phyloP scores from a whole-genome alignment of 2,888 invertebrate species.

The Sipha maydis region DNA sequence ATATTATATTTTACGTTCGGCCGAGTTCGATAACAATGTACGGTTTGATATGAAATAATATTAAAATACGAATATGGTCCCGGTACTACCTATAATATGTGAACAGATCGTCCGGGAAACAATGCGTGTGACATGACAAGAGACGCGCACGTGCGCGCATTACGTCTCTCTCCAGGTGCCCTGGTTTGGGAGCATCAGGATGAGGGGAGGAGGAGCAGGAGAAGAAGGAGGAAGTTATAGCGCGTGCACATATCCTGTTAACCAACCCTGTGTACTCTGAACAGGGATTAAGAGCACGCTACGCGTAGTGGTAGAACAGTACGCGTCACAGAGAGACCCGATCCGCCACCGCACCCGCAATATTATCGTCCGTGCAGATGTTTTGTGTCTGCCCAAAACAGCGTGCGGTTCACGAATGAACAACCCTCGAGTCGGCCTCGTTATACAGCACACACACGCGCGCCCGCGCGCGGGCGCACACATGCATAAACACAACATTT shows the following conservation, averaged over 20 bases:
- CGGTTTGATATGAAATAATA: too few relatives aligned
- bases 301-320: too few relatives aligned
- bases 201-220: not conserved
- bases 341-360: not conserved
- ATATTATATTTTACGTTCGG: too few relatives aligned
- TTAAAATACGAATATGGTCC: too few relatives aligned
- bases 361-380: slow-evolving; percentile 1
- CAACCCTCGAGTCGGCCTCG: slow-evolving; percentile 18
- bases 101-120: not conserved
- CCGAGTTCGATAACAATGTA: too few relatives aligned
- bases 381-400: slow-evolving; percentile 35
- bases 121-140: slow-evolving; percentile 12
- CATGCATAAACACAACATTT: too few relatives aligned
- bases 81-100: too few relatives aligned
- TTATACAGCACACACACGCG: not conserved
- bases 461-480: too few relatives aligned
- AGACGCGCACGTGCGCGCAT: slow-evolving; percentile 11
- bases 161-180: not conserved
- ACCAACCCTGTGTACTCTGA: not conserved
- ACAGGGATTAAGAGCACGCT: too few relatives aligned
- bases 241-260: too few relatives aligned
- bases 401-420: slow-evolving; percentile 36
- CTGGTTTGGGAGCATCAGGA: not conserved
- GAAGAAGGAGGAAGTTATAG: too few relatives aligned
- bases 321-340: not conserved